phyloP scores from a whole-genome alignment of 2,113 vertebrate species.

The Rana temporaria region DNA sequence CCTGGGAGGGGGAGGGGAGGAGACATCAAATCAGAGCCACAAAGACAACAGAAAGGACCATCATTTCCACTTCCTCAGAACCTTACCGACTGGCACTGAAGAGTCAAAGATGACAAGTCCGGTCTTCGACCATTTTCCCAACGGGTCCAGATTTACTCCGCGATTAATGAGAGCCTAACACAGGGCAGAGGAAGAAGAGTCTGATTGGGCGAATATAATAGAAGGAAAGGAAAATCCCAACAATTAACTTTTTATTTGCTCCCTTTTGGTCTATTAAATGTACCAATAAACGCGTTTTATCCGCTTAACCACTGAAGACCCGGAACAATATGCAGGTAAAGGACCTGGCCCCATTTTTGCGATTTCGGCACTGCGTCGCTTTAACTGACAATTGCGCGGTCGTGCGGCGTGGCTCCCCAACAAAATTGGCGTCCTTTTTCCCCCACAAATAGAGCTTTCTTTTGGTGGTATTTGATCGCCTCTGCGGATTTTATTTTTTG shows the following conservation, averaged over 20 bases:
- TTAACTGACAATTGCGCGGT: too few species aligned
- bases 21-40: neutral
- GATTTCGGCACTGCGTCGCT: too few species aligned
- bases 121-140: conserved; percentile 97
- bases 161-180: conserved; percentile 93
- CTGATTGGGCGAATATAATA: neutral
- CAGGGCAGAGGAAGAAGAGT: neutral
- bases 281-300: too few species aligned
- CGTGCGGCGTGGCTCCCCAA: too few species aligned
- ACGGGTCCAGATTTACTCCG: conserved; percentile 93
- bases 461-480: too few species aligned
- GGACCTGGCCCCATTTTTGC: too few species aligned
- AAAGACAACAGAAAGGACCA: neutral
- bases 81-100: conserved; percentile 91
- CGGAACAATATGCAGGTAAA: too few species aligned
- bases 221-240: neutral
- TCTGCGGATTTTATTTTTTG: too few species aligned
- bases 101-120: conserved; percentile 94
- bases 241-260: neutral
- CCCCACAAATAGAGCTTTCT: too few species aligned
- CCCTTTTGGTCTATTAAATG: too few species aligned
- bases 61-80: neutral
- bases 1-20: conserved; percentile 68
- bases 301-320: too few species aligned
- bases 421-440: too few species aligned